phyloP scores from a whole-genome alignment of 2,113 vertebrate species.

The Panthera uncia region DNA sequence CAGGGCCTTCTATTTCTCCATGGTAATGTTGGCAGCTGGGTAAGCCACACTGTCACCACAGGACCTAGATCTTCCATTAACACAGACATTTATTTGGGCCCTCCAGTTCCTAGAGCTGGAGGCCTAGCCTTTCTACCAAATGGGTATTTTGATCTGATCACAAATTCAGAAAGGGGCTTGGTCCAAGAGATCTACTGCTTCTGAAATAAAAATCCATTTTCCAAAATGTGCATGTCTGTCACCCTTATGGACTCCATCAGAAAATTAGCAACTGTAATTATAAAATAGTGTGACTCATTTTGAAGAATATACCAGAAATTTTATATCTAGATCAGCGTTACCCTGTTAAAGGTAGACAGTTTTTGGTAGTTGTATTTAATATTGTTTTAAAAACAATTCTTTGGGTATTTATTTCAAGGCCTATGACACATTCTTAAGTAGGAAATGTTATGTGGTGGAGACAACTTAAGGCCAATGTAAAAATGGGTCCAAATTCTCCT shows the following conservation, averaged over 20 bases:
- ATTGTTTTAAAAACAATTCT: not conserved
- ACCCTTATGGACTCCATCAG: not conserved
- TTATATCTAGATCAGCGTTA: not conserved
- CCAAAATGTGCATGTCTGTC: not conserved
- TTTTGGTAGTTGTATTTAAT: not conserved
- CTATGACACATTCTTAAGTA: not conserved
- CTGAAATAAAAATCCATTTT: not conserved
- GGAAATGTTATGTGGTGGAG: not conserved
- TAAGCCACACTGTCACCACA: not conserved
- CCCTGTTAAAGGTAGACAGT: not conserved
- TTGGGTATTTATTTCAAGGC: slow-evolving; percentile 18
- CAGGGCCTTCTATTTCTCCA: not conserved
- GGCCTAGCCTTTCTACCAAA: not conserved
- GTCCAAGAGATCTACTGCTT: not conserved
- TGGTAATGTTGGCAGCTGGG: not conserved
- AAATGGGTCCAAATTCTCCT: not conserved
- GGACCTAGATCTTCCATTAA: not conserved
- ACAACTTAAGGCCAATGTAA: not conserved
- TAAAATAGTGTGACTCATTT: not conserved
- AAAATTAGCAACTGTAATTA: not conserved
- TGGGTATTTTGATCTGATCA: not conserved
- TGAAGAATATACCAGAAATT: slow-evolving; percentile 5
- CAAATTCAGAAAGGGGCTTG: not conserved
- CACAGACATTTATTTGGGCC: not conserved
- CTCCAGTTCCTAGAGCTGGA: not conserved